Base-by-base conservation (phyloP, 2,797 vertebrate genomes). In the Eulemur rubriventer region DNA sequence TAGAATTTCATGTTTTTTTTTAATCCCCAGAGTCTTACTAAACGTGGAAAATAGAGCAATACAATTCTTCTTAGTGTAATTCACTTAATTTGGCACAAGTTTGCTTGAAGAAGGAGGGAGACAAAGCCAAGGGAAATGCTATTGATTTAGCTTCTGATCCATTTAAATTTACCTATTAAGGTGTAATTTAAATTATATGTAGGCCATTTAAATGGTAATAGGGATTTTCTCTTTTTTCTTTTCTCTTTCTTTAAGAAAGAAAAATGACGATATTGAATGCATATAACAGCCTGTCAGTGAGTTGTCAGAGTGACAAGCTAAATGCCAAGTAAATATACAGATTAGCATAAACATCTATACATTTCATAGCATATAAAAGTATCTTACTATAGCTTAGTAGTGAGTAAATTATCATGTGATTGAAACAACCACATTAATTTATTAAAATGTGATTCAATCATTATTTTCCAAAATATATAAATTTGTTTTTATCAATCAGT, bases 121-220 rank as follows among this genome's bases (percentile, higher is more conserved):
- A 30, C 65, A 69, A 96, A 81, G 7, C 11, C 16, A 89, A 22
- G 81, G 24, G 24, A 96, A 90, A 82, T 76, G 48, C 26, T 82
- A 72, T 61, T 73, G 61, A 61, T 90, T 94, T 72, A 86, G 82
- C 57, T 96, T 76, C 61, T 78, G 87, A 89, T 12, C 55, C 11
- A 69, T 35, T 70, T 95, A 14, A 57, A 82, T 92, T 89, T 92
- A 89, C 30, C 78, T 89, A 94, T 38, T 94, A 80, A 78, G 52
- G 9, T 46, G 0, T 13, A 88, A 70, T 13, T 88, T 81, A 83
- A 84, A 80, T 89, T 82, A 88, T 92, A 65, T 76, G 85, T 87
- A 18, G 17, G 30, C 20, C 78, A 78, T 78, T 89, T 95, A 80
- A 86, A 48, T 20, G 67, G 73, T 86, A 82, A 65, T 85, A 89